Evolutionary conservation across 2,113 vertebrate genomes (phyloP).

Genomic region (Megaptera novaeangliae): DNA sequence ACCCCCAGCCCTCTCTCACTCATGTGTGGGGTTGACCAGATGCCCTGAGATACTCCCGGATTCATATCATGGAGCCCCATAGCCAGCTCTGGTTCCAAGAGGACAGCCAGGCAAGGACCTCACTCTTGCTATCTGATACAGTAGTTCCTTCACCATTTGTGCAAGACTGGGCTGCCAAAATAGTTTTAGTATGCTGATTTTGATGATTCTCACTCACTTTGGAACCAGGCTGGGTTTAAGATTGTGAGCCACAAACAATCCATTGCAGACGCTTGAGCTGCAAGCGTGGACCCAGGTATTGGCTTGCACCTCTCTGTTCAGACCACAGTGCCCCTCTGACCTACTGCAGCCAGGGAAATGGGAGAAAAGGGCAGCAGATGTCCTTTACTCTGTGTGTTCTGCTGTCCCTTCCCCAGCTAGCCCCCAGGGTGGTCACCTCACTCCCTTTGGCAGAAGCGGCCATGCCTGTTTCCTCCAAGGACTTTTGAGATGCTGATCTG

Average conservation of each 20-base stretch:
- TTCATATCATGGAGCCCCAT: not conserved
- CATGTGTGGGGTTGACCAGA: not conserved
- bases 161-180: not conserved
- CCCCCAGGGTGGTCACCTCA: not conserved
- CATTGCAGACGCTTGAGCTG: not conserved
- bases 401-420: not conserved
- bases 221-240: not conserved
- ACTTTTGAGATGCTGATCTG: not conserved
- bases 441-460: not conserved
- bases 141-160: not conserved
- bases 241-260: not conserved
- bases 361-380: not conserved
- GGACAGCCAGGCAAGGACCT: not conserved
- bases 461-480: not conserved
- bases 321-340: not conserved
- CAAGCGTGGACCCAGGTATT: not conserved
- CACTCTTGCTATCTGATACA: not conserved
- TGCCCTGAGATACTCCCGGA: not conserved
- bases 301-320: not conserved
- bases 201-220: not conserved
- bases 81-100: not conserved
- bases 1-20: fast-evolving
- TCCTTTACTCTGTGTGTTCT: not conserved
- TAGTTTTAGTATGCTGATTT: not conserved
- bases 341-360: not conserved